Evolutionary conservation across 1,140 invertebrate genomes (phyloP), one percentile per base, ranked within the genome.

Genomic region (Tribolium castaneum): DNA sequence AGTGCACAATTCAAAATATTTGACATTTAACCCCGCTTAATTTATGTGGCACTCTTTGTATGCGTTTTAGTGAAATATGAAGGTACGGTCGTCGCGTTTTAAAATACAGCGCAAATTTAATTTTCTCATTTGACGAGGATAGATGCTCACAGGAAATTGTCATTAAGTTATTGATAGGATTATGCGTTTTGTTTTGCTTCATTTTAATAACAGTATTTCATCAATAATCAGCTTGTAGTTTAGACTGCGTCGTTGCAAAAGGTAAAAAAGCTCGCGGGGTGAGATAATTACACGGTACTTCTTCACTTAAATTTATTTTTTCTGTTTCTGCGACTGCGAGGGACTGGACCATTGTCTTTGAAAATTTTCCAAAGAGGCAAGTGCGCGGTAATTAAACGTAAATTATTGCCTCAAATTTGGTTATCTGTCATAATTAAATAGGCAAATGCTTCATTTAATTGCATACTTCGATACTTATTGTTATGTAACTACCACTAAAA

Each of bases 1-100:
- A 52, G 16, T 51, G 16, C 50, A 51, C 49, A 73, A 73, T 73
- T 52, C 52, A 52, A 73, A 73, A 52, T 73, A 73, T 73, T 73
- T 54, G 59, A 66, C 59, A 51, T 73, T 51, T 73, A 73, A 73
- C 49, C 52, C 71, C 19, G 13, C 30, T 34, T 54, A 54, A 73
- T 73, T 73, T 73, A 73, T 52, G 71, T 54, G 19, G 12, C 52
- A 73, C 49, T 73, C 52, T 73, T 73, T 35, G 19, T 12, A 30
- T n/a, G 30, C 34, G 52, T 73, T 54, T 54, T 39, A 54, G 22
- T 73, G 45, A 73, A 73, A 73, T 73, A 54, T 73, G 19, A 73
- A 52, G 30, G 49, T 51, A 22, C 35, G 12, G 12, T 73, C 71
- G 39, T 72, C 70, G 25, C 13, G 54, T 50, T 73, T 12, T 62